These are phyloP conservation scores for Saguinus midas DNA, from an alignment of 2,113 vertebrate genomes.

Conservation along the genomic window DNA sequence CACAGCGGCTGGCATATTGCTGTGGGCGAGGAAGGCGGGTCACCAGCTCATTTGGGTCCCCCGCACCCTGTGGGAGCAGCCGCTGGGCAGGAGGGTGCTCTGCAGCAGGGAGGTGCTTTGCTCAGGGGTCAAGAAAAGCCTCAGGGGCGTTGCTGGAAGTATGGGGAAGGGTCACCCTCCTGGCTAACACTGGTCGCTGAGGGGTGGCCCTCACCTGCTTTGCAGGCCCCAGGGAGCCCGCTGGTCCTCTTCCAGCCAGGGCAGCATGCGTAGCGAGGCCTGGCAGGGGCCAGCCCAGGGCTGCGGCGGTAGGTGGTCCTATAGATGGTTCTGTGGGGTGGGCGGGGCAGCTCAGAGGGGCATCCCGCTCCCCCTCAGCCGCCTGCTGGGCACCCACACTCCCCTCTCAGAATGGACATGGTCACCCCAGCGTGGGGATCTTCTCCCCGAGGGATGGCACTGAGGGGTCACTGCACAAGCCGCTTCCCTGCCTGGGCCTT, in stretches of 20 bases:
- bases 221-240: slow-evolving; percentile 82
- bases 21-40: slow-evolving; percentile 58
- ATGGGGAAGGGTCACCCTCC: rapidly evolving
- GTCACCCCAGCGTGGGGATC: neutral
- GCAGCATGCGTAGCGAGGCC: slow-evolving; percentile 86
- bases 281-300: slow-evolving; percentile 46
- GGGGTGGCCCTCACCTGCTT: slow-evolving; percentile 86
- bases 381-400: too few relatives aligned
- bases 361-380: neutral
- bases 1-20: slow-evolving; percentile 88
- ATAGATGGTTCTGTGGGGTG: slow-evolving; percentile 88
- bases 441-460: neutral
- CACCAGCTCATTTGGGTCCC: neutral
- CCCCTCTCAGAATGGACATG: neutral
- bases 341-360: neutral
- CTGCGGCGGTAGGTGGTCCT: slow-evolving; percentile 87
- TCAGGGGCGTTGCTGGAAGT: rapidly evolving
- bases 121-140: rapidly evolving
- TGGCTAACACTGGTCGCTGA: rapidly evolving
- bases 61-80: rapidly evolving
- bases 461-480: too few relatives aligned
- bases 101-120: rapidly evolving
- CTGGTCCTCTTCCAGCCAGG: slow-evolving; percentile 88
- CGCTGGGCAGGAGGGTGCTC: neutral
- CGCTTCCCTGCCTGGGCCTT: rapidly evolving